Percentiles rank a stretch among this genome's conserved stretches.
These are phyloP conservation scores for Pelvicachromis taeniatus DNA, from an alignment of 2,113 vertebrate genomes.

Conservation along the genomic window DNA sequence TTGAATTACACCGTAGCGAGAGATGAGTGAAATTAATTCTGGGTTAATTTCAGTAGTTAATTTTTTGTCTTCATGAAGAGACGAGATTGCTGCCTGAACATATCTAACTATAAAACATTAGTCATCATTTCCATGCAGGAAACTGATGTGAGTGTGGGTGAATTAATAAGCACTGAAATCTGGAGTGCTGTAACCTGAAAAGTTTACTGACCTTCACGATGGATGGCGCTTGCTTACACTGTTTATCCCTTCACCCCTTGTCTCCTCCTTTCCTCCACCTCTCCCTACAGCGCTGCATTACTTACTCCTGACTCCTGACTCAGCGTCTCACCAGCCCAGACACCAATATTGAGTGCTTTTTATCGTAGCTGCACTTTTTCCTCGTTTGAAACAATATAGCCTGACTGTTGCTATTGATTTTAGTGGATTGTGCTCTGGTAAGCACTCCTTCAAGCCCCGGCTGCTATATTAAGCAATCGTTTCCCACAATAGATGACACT, in stretches of 20 bases:
- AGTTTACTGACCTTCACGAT: conserved; percentile 52
- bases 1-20: background rate
- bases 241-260: background rate
- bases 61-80: background rate
- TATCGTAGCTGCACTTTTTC: conserved; percentile 71
- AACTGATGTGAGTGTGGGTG: background rate
- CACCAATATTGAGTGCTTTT: conserved; percentile 66
- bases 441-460: conserved; percentile 78
- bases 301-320: conserved; percentile 66
- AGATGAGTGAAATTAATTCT: background rate
- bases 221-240: conserved; percentile 27
- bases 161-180: background rate
- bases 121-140: background rate
- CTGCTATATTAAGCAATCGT: conserved; percentile 88
- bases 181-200: conserved; percentile 18
- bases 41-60: background rate
- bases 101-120: background rate
- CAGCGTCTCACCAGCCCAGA: conserved; percentile 70
- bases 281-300: conserved; percentile 47
- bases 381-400: conserved; percentile 75
- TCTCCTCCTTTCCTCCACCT: background rate
- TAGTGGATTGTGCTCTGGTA: conserved; percentile 74
- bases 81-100: background rate
- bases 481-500: conserved; percentile 85
- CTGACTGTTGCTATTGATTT: conserved; percentile 83